Percentiles rank a stretch among this genome's conserved stretches.
phyloP scores from a whole-genome alignment of 2,797 vertebrate species.

The Octomys mimax region DNA sequence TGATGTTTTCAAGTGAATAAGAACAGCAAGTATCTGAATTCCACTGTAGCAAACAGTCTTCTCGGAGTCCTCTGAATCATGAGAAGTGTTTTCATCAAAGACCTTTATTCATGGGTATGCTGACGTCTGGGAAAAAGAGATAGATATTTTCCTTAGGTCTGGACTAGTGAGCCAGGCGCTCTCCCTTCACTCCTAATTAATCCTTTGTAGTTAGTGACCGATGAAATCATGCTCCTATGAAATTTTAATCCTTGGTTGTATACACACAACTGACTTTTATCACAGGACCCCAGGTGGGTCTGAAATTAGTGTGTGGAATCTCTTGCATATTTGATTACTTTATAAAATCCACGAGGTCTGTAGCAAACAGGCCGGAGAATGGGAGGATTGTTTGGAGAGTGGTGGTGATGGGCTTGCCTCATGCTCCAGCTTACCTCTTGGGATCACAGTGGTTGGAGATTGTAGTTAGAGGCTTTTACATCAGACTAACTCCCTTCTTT shows the following conservation, averaged over 20 bases:
- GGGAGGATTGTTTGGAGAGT: not conserved
- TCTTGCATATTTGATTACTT: slow-evolving; percentile 94
- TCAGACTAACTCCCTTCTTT: not conserved
- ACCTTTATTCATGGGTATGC: slow-evolving; percentile 63
- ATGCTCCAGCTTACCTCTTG: not conserved
- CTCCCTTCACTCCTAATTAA: slow-evolving; percentile 93
- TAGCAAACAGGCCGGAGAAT: not conserved
- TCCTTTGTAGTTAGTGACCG: slow-evolving; percentile 95
- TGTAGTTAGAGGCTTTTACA: not conserved
- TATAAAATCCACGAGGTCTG: slow-evolving; percentile 87
- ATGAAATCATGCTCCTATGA: slow-evolving; percentile 89
- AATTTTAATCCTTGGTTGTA: slow-evolving; percentile 88
- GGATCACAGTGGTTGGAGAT: not conserved
- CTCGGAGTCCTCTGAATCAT: slow-evolving; percentile 76
- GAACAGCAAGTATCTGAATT: slow-evolving; percentile 62
- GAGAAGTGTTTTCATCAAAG: slow-evolving; percentile 85
- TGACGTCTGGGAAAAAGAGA: slow-evolving; percentile 89
- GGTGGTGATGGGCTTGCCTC: not conserved
- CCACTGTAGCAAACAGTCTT: slow-evolving; percentile 65
- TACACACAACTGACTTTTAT: slow-evolving; percentile 85
- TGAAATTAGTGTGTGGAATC: slow-evolving; percentile 90
- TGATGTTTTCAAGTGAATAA: slow-evolving; percentile 30
- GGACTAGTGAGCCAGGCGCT: slow-evolving; percentile 84
- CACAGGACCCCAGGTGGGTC: slow-evolving; percentile 92
- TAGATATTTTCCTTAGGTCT: slow-evolving; percentile 87